These are phyloP conservation scores for Ips nitidus DNA, from an alignment of 1,140 invertebrate species.

Conservation along the genomic window DNA sequence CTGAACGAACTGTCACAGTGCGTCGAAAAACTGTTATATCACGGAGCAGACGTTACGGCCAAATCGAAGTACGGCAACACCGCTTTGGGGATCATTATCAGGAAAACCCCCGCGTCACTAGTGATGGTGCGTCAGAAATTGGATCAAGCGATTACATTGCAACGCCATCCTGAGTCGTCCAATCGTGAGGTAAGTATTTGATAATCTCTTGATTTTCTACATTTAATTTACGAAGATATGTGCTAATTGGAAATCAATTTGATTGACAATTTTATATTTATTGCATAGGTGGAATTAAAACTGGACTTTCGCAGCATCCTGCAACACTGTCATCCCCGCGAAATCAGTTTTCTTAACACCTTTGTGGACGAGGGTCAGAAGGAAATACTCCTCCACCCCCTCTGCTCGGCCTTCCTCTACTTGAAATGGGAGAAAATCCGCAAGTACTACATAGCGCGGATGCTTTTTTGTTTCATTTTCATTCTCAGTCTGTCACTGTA, in stretches of 20 bases:
- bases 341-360: slow-evolving; percentile 79
- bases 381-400: slow-evolving; percentile 76
- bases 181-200: slow-evolving; percentile 60
- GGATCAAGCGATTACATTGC: slow-evolving; percentile 74
- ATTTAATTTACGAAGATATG: no score
- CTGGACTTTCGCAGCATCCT: slow-evolving; percentile 77
- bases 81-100: slow-evolving; percentile 76
- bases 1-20: slow-evolving; percentile 81
- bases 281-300: slow-evolving; percentile 65
- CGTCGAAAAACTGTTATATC: slow-evolving; percentile 77
- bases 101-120: slow-evolving; percentile 79
- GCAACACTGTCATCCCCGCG: slow-evolving; percentile 75
- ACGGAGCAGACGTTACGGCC: slow-evolving; percentile 82
- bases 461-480: slow-evolving; percentile 79
- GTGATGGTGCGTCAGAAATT: slow-evolving; percentile 74
- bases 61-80: slow-evolving; percentile 81
- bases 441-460: slow-evolving; percentile 79
- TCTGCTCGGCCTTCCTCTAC: slow-evolving; percentile 80
- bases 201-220: no score
- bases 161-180: slow-evolving; percentile 73
- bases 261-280: no score
- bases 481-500: slow-evolving; percentile 76
- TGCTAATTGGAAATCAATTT: no score
- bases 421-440: slow-evolving; percentile 87
- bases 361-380: slow-evolving; percentile 83